Evolutionary conservation across 2,888 invertebrate genomes (phyloP), one percentile per base, ranked within the genome.

Genomic region (Helobdella robusta): DNA sequence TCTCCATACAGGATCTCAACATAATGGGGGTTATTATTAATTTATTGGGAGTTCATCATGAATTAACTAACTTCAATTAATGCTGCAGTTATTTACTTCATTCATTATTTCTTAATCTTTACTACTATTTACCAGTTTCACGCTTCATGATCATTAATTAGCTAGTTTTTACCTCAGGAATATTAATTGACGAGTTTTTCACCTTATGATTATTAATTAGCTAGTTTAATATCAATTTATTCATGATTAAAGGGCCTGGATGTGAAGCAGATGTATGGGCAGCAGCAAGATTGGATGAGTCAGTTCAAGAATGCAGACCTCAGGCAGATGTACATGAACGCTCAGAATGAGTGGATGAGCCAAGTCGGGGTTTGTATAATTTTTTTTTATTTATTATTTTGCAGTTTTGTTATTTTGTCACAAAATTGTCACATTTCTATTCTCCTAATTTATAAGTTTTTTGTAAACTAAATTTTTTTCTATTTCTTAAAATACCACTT

Each of bases 311-410:
- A 32, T 56, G 56, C 56, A 4, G 56, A 56, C 28, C 56, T 56
- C n/a, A 56, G 56, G 18, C 56, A 56, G 56, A 56, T 56, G 56
- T 56, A 56, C 56, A 56, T 56, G 56, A 56, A 56, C 32, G 56
- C 56, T 6, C 56, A 56, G 30, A 56, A 30, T 30, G 56, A 56
- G 32, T 56, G 54, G 56, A 28, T 56, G 25, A 56, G 32, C 32
- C 56, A 56, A 30, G 56, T 56, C 5, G 56, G 56, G 28, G 56
- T 56, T 11, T 30, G 56, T 56, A n/a, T n/a, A n/a, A n/a, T n/a
- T n/a, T n/a, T n/a, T n/a, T n/a, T n/a, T n/a, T n/a, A n/a, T n/a
- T n/a, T n/a, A n/a, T n/a, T n/a, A n/a, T n/a, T n/a, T n/a, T n/a
- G n/a, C n/a, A n/a, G n/a, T n/a, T n/a, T n/a, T n/a, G n/a, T n/a